A percentile compares a stretch with the other conserved stretches of the same genome.
phyloP scores from a whole-genome alignment of 2,113 vertebrate species.

The Arothron firmamentum region DNA sequence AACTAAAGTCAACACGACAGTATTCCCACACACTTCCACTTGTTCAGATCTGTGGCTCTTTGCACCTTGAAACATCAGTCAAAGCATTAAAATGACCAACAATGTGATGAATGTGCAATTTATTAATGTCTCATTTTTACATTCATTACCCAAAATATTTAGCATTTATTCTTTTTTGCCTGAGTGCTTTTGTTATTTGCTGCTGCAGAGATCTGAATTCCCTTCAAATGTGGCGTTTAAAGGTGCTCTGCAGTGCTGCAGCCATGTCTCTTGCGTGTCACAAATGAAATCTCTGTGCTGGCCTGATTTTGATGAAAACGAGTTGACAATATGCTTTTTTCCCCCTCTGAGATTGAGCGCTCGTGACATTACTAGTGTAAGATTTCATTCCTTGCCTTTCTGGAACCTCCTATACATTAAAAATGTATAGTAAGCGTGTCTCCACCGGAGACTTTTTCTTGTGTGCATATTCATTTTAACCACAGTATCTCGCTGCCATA shows the following conservation, averaged over 20 bases:
- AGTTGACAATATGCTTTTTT: slow-evolving; percentile 20
- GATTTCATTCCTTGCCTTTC: no score
- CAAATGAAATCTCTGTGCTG: slow-evolving; percentile 14
- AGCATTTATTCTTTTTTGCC: slow-evolving; percentile 10
- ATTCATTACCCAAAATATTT: slow-evolving; percentile 40
- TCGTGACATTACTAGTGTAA: no score
- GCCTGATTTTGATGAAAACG: slow-evolving; percentile 32
- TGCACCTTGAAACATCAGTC: background rate
- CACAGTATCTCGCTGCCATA: no score
- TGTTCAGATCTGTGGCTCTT: no score
- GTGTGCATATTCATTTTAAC: no score
- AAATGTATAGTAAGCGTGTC: no score
- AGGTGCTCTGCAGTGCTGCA: background rate
- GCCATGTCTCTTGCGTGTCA: slow-evolving; percentile 13
- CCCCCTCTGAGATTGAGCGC: slow-evolving; percentile 19
- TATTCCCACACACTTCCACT: slow-evolving; percentile 9
- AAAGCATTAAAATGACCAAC: slow-evolving; percentile 10
- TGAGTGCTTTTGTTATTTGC: slow-evolving; percentile 19
- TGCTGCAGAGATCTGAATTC: slow-evolving; percentile 24
- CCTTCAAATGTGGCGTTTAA: slow-evolving; percentile 23
- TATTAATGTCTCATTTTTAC: slow-evolving; percentile 31
- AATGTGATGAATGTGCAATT: slow-evolving; percentile 10
- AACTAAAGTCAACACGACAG: slow-evolving; percentile 27
- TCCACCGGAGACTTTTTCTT: no score
- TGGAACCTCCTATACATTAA: no score